These are phyloP conservation scores for Oreocharis arfaki DNA, from an alignment of 2,113 vertebrate species.

Conservation along the genomic window DNA sequence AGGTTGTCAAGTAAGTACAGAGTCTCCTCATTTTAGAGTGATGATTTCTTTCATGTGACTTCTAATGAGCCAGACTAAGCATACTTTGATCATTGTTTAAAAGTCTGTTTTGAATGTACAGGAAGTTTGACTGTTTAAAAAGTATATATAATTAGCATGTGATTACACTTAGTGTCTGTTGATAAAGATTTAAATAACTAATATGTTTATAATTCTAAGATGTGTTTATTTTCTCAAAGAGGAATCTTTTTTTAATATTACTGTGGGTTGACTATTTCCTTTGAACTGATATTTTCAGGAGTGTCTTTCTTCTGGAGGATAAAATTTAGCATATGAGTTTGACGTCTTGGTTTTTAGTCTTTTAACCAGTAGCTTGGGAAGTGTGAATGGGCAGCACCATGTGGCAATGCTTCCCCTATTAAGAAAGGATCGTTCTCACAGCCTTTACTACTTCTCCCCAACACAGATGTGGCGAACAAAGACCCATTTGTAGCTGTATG, in stretches of 20 bases:
- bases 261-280: background rate
- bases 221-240: background rate
- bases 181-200: background rate
- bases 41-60: background rate
- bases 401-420: background rate
- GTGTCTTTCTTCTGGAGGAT: background rate
- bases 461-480: slow-evolving; percentile 64
- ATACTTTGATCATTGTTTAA: background rate
- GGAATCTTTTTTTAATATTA: background rate
- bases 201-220: background rate
- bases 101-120: background rate
- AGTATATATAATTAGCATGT: background rate
- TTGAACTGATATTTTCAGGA: background rate
- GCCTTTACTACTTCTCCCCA: background rate
- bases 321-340: background rate
- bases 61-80: background rate
- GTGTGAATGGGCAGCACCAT: background rate
- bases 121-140: background rate
- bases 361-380: background rate
- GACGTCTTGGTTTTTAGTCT: background rate
- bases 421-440: slow-evolving; percentile 8
- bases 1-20: slow-evolving; percentile 86
- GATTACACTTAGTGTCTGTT: background rate
- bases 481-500: slow-evolving; percentile 32
- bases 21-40: background rate